A percentile compares a stretch with the other conserved stretches of the same genome.
These are phyloP conservation scores for Malthinus seriepunctatus DNA, from an alignment of 2,888 invertebrate genomes.

Conservation along the genomic window DNA sequence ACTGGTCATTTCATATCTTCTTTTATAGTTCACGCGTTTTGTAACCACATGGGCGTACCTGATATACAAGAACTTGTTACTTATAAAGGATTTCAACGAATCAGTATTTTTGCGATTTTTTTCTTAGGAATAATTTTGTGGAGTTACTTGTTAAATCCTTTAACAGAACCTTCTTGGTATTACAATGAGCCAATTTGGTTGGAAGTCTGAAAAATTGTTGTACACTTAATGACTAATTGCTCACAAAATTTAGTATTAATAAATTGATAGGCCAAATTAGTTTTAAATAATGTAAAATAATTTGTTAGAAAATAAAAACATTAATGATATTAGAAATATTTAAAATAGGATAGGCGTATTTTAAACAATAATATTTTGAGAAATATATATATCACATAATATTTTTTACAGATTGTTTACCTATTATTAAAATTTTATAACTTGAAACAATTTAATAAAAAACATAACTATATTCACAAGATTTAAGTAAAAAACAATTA, in stretches of 20 bases:
- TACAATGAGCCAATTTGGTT: constrained; percentile 35
- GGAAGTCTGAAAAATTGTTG: constrained; percentile 8
- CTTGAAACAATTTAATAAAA: no score
- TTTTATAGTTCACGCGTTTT: constrained; percentile 88
- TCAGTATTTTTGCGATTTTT: constrained; percentile 68
- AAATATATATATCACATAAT: no score
- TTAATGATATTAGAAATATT: no score
- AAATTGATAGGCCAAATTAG: no score
- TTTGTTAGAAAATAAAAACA: no score
- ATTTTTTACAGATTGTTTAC: no score
- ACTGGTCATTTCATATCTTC: constrained; percentile 91
- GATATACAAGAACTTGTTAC: constrained; percentile 75
- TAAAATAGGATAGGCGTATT: no score
- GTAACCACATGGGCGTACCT: constrained; percentile 97
- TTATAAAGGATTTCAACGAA: constrained; percentile 61
- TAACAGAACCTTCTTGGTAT: constrained; percentile 67
- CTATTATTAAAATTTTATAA: no score
- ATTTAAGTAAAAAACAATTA: no score
- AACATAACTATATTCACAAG: no score
- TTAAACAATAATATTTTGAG: no score
- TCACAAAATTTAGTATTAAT: not conserved
- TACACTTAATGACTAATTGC: not conserved
- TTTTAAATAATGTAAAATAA: no score
- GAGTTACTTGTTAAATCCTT: constrained; percentile 73
- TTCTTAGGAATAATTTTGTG: constrained; percentile 77